Evolutionary conservation across 2,797 vertebrate genomes (phyloP), one percentile per base, ranked within the genome.

Genomic region (Poecile montanus): DNA sequence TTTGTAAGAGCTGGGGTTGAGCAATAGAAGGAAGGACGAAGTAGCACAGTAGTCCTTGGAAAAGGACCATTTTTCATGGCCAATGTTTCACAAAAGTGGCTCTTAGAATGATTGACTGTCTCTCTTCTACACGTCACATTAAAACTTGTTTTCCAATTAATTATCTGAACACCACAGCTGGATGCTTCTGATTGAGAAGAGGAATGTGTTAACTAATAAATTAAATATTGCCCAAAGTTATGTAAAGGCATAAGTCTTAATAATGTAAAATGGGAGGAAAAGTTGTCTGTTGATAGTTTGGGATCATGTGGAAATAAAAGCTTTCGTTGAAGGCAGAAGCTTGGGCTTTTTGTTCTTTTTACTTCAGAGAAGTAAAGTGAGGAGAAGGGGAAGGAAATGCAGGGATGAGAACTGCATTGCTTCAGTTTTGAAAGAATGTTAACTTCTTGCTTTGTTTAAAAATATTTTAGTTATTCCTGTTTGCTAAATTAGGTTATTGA

Each of bases 401-500:
- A 44, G 53, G 42, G 62, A 58, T 86, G 77, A 91, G 67, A 90
- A 77, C n/a, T 32, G 12, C 25, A 29, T 53, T 2, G 2, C 58
- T 27, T 9, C 3, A 15, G 78, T 89, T 95, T 63, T 84, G 48
- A 93, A 92, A 85, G 88, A 93, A 60, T 86, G 57, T 84, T 73
- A 61, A 45, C 62, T 81, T 90, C 45, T 95, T 73, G 23, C 85
- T 85, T 71, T 85, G 88, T 76, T 84, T 82, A 79, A 92, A 95
- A 95, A 34, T 82, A 85, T 73, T 85, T 36, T 78, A 58, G 68
- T 84, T 89, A 83, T 74, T 96, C 70, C 62, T 66, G 16, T 70
- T 17, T 74, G 60, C 66, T 93, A 66, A 73, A 56, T 70, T 36
- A 68, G 44, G 84, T 93, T 94, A 92, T 91, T 96, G 89, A 95